Evolutionary conservation across 2,797 vertebrate species (phyloP).

Genomic region (Ciconia nigra): DNA sequence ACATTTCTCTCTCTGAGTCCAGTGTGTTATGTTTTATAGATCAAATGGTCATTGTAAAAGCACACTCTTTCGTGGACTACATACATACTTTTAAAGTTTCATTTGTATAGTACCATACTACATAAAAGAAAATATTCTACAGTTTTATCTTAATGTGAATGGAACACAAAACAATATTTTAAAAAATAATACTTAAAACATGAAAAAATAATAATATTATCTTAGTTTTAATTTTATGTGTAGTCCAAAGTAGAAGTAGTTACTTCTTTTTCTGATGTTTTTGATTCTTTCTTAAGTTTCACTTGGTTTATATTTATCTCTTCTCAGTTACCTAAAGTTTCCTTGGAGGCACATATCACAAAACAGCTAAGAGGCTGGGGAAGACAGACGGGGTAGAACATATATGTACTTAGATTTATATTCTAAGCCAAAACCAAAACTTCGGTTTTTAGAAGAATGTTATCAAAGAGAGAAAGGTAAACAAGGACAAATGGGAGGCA

Average conservation of each 20-base stretch:
- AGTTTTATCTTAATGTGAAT: neutral
- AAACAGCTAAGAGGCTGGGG: neutral
- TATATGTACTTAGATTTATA: neutral
- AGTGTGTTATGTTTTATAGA: neutral
- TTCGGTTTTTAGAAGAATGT: neutral
- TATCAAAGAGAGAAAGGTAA: neutral
- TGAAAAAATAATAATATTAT: neutral
- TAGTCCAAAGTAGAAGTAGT: neutral
- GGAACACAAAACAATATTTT: neutral
- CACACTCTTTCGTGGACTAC: neutral
- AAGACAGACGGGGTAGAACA: neutral
- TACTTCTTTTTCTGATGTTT: neutral
- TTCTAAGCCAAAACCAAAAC: neutral
- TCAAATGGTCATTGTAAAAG: neutral
- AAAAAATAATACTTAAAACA: neutral
- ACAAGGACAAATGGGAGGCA: neutral
- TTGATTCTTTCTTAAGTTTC: neutral
- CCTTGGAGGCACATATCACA: neutral
- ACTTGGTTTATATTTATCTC: neutral
- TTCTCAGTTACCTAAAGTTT: neutral
- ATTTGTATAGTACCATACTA: neutral
- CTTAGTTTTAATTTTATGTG: neutral
- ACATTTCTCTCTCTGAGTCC: neutral
- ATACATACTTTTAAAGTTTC: neutral
- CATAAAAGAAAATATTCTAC: neutral